Evolutionary conservation across 2,113 vertebrate genomes (phyloP), one percentile per base, ranked within the genome.

Genomic region (Anoplopoma fimbria): DNA sequence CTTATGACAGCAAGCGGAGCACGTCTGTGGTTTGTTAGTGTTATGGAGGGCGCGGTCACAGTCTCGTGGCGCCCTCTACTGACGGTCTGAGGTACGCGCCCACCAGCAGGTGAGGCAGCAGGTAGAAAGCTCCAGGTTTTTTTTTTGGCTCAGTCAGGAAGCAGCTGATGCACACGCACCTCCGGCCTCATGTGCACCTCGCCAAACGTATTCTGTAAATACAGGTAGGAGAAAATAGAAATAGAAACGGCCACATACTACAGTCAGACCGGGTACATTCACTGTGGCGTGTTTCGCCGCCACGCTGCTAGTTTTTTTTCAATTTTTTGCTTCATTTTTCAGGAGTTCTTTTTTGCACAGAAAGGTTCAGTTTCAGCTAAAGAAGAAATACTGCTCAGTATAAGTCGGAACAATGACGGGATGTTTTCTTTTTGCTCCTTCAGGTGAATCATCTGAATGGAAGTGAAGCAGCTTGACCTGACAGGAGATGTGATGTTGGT

Each of bases 211-310:
- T 45, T 84, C 40, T 64, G 51, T 38, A 63, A 70, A 71, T 64
- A 29, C 36, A 64, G 79, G 7, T 19, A 9, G 5, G 53, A 27
- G 13, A 45, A 45, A 45, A 15, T 17, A 45, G 42, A 40, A 33
- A 34, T n/a, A 70, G 38, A 64, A 38, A 64, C 1, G 31, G 19
- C 51, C 38, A 70, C 73, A 40, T 33, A 8, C 62, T 33, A 70
- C 36, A 78, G 49, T 47, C 70, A 34, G 65, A 62, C 23, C 61
- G 10, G 49, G 51, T 89, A 91, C 87, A 89, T 89, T 93, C 86
- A 79, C 69, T 31, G 49, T 6, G 27, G 64, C 75, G 25, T 57
- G n/a, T 74, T 42, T 40, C 15, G 45, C 17, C 45, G 60, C 55
- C 0, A 12, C 55, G 33, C 10, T 12, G 58, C 74, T 33, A 36